Base-by-base conservation (phyloP, 1,140 invertebrate genomes). In the Eumaeus atala region DNA sequence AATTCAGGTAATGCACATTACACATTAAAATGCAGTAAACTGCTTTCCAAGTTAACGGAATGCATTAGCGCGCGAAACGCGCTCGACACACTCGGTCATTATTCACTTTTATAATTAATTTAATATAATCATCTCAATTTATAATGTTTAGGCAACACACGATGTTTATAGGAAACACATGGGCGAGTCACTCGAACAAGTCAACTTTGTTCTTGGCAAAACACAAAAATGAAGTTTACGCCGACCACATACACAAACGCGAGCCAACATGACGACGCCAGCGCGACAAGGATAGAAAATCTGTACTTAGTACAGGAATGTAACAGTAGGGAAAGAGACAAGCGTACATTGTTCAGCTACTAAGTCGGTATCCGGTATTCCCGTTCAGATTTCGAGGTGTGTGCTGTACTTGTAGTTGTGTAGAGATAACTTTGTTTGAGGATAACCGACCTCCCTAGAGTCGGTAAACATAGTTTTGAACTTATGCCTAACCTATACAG, bases 351-450 rank as follows among this genome's bases (percentile, higher is more conserved):
- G 14, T 56, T 58, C 52, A 51, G 47, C n/a, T 58, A 48, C 59
- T 18, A 33, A 57, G 48, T 56, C 36, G 56, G 67, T 74, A 76
- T 82, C 78, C 76, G 72, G 78, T 72, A 77, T 78, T 77, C 71
- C 72, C 60, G 74, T 77, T 58, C 62, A 69, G 70, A 72, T 66
- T 67, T 62, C 62, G 64, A 67, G 66, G 70, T 71, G 64, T 64
- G 60, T 36, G 59, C 50, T 54, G 21, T 28, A 6, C 21, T 28
- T 28, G 21, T 28, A 28, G 21, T 28, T 28, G 21, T 28, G 21
- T 28, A 60, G 62, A 58, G 64, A 69, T 67, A 62, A 57, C 58
- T 53, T 38, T 54, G 60, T 17, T 62, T 49, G 56, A 61, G 67
- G 69, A 50, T 56, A 60, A 44, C 61, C 72, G 74, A 74, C 72